Base-by-base conservation (phyloP, 2,888 invertebrate species). In the Gortyna flavago region DNA sequence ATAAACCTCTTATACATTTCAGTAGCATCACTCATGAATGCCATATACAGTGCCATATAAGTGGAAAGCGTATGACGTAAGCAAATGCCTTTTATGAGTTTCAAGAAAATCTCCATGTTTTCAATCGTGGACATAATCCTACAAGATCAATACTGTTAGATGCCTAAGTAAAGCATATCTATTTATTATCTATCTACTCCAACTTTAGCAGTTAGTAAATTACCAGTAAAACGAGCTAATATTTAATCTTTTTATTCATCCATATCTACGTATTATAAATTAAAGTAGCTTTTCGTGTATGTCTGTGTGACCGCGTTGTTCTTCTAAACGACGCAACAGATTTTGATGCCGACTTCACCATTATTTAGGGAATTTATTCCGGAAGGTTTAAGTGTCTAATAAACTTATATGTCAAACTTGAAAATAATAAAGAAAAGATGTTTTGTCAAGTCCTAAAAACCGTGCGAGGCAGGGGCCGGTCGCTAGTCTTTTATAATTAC, bases 61-160 rank as follows among this genome's bases (percentile, higher is more conserved):
- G 59, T 48, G 35, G 35, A 72, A 72, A 75, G 72, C 25, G 16
- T 72, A 54, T 54, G 35, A 69, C 51, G 69, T n/a, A 57, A 69
- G 11, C 54, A 35, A 54, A 68, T 59, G 11, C 59, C 11, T 38
- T 48, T 4, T 29, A 38, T 13, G 35, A 35, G 32, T 44, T 48
- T 72, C 29, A 38, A 8, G 35, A 61, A 72, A 25, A 38, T 61
- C 21, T 72, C 11, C 7, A 35, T 21, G n/a, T 54, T 57, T 54
- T 35, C 11, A 54, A 57, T 57, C 54, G 11, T 51, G 32, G 35
- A n/a, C 9, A 54, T 54, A 18, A n/a, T n/a, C 29, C 25, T 69
- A 25, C 25, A 67, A 35, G 18, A 35, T 35, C 0, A 32, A 25
- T 32, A 48, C 32, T 48, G 44, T 67, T 8, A 61, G 18, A 7